Percentiles rank a stretch among this genome's conserved stretches.
These are phyloP conservation scores for Dorcus parallelipipedus DNA, from an alignment of 2,888 invertebrate genomes.

Conservation along the genomic window DNA sequence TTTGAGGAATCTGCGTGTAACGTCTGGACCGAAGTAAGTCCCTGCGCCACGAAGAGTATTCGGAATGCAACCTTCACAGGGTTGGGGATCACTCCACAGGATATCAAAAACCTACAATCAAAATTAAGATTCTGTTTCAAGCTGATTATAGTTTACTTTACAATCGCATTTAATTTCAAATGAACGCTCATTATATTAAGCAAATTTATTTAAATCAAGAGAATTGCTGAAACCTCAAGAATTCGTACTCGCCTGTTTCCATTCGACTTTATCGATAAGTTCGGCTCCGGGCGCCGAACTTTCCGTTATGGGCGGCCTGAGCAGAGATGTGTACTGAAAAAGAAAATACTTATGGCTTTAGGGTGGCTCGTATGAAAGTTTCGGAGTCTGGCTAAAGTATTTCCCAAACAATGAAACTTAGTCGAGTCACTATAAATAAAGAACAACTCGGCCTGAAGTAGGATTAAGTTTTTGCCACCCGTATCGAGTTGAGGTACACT, in stretches of 20 bases:
- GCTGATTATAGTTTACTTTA: no score
- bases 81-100: conserved; percentile 90
- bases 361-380: no score
- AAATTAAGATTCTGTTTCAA: background rate
- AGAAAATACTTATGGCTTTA: conserved; percentile 8
- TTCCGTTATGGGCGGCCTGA: conserved; percentile 74
- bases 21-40: conserved; percentile 89
- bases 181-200: background rate
- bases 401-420: no score
- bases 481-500: no score
- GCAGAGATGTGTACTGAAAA: conserved; percentile 79
- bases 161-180: no score
- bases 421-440: no score
- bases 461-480: no score
- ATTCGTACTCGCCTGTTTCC: conserved; percentile 73
- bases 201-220: no score
- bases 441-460: no score
- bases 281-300: conserved; percentile 63
- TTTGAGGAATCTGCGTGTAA: conserved; percentile 73
- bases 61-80: conserved; percentile 73
- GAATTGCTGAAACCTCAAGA: background rate
- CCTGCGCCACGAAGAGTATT: conserved; percentile 87
- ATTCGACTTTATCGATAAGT: conserved; percentile 77
- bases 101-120: conserved; percentile 78
- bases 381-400: no score